Evolutionary conservation across 2,113 vertebrate species (phyloP), one percentile per base, ranked within the genome.

Genomic region (Hippocampus abdominalis): DNA sequence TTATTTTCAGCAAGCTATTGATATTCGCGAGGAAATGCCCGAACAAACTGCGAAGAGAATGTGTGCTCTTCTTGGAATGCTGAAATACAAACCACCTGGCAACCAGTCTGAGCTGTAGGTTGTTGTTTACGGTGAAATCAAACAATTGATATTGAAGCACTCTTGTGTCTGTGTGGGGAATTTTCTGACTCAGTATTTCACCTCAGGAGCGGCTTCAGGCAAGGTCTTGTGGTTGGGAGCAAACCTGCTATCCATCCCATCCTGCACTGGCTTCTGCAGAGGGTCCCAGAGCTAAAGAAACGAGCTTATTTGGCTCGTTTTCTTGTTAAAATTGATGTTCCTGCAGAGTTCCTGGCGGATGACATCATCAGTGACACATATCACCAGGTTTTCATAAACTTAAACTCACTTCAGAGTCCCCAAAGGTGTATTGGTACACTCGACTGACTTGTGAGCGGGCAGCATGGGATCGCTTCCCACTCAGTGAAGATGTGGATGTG

Each of bases 31-130:
- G 78, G 97, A 99, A 89, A 90, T 94, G 89, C 95, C 95, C 0
- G 97, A 99, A 74, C 96, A 98, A 78, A 99, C 96, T 57, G 92
- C 94, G 21, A 98, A 96, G 86, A 94, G 97, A 64, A 96, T 96
- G 91, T 92, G 94, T 84, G 90, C 80, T 63, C 86, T 98, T 65
- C 90, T 99, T 64, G 94, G 94, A 57, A 94, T 97, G 90, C 91
- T 99, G 65, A 99, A 99, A 73, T 99, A 98, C 86, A 96, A 93
- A 87, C 96, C 96, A 75, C 92, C 94, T 42, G 94, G 93, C 72
- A 92, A 86, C 46, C 51, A 82, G 16, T 86, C 94, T 27, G 96
- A 98, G 83, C 90, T 94, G 97, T 98, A 84, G 87, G 90, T 88
- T 25, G 11, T 15, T 21, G 51, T 18, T 3, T 15, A 49, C 46